Evolutionary conservation across 2,797 vertebrate species (phyloP), one percentile per base, ranked within the genome.

Genomic region (Microchirus variegatus): DNA sequence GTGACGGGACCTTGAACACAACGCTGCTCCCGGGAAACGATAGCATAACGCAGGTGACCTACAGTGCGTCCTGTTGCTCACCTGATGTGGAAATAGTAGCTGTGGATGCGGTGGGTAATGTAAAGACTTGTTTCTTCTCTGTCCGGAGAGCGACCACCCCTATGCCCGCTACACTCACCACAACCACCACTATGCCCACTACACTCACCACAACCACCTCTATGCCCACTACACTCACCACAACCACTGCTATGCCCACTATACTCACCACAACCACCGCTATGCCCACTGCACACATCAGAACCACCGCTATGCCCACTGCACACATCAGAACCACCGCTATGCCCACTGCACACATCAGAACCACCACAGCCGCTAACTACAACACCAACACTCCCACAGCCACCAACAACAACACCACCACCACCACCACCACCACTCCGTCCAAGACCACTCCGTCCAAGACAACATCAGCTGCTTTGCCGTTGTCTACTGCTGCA

Each of bases 91-190:
- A 74, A 71, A 62, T 86, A 50, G 11, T 62, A 47, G 70, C 51
- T 18, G 76, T 78, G 60, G 76, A 84, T 36, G 22, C 7, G 2
- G 82, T 77, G 17, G 84, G 84, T 9, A 90, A 90, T 4, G 67
- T 74, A 0, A 84, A 38, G 8, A 37, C 68, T 19, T 88, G 86
- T 17, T 35, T 17, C 46, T 78, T 48, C 67, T 54, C 48, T 38
- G 38, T 53, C 9, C 42, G n/a, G 0, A 8, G 0, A 38, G 40
- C 16, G 0, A 6, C 6, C 43, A 12, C 12, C n/a, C 15, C 31
- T 45, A 0, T 26, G 18, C 0, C 15, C 10, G n/a, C 22, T 22
- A 22, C 9, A 8, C 6, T 26, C 9, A 2, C 2, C 17, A 36
- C 40, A n/a, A 16, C 71, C 22, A 22, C 22, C 22, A 22, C 22